phyloP scores from a whole-genome alignment of 1,140 invertebrate species.

The Drosophila gunungcola region DNA sequence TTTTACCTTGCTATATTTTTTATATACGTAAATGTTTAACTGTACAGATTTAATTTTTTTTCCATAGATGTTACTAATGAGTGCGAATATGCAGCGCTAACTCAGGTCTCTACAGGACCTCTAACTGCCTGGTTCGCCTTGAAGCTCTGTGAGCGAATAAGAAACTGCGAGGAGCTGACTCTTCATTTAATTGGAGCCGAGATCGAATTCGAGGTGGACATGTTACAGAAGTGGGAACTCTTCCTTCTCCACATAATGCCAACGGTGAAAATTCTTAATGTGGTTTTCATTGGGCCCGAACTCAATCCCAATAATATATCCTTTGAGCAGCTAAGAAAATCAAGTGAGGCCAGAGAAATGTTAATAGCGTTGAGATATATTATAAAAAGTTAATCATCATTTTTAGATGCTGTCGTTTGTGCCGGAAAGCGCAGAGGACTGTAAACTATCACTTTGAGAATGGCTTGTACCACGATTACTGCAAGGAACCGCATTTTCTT shows the following conservation, averaged over 20 bases:
- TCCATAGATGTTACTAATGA: constrained; percentile 85
- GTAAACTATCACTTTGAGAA: constrained; percentile 81
- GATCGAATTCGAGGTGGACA: constrained; percentile 89
- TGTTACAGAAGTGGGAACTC: constrained; percentile 89
- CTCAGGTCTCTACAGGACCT: constrained; percentile 88
- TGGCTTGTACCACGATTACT: constrained; percentile 87
- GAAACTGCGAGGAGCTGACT: constrained; percentile 58
- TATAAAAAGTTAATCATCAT: background rate
- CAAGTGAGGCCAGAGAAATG: constrained; percentile 40
- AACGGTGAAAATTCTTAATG: constrained; percentile 85
- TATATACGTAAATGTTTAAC: no score
- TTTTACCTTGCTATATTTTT: no score
- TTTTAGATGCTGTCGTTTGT: constrained; percentile 67
- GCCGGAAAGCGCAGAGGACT: constrained; percentile 55
- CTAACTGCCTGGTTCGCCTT: constrained; percentile 87
- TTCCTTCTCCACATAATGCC: constrained; percentile 89
- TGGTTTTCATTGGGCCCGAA: constrained; percentile 89
- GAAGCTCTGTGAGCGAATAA: constrained; percentile 84
- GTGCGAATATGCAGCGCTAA: constrained; percentile 87
- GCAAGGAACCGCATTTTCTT: constrained; percentile 81
- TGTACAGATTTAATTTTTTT: background rate
- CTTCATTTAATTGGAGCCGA: constrained; percentile 86
- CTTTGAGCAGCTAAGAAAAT: constrained; percentile 82
- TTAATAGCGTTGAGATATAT: background rate
- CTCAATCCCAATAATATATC: constrained; percentile 86